Conservation (phyloP, 2,113 vertebrate species). For the Furnarius figulus region DNA sequence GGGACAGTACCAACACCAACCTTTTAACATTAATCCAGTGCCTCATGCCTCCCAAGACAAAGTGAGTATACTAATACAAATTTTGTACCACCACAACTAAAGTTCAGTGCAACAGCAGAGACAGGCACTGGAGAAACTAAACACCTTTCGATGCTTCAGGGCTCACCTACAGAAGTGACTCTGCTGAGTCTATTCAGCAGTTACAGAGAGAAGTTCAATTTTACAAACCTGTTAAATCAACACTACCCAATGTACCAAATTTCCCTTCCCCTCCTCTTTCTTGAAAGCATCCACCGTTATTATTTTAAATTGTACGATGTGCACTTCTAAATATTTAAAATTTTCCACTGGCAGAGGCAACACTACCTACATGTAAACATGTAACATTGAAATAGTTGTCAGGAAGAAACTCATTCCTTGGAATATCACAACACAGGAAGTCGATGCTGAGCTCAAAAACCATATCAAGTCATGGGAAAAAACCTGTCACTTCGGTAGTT, state of each 20-base stretch:
- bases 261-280: rapidly evolving
- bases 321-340: background rate
- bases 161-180: background rate
- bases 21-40: background rate
- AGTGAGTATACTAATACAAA: background rate
- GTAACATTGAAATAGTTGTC: background rate
- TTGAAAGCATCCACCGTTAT: background rate
- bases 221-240: background rate
- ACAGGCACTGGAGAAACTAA: background rate
- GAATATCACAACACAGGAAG: background rate
- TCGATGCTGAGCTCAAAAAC: background rate
- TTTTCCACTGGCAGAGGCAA: background rate
- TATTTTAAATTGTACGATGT: background rate
- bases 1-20: background rate
- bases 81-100: background rate
- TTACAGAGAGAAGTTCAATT: background rate
- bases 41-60: background rate
- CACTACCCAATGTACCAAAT: background rate
- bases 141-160: too few species aligned
- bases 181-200: background rate
- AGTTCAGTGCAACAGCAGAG: background rate
- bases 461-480: background rate
- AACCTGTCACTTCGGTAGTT: background rate
- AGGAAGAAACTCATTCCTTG: background rate
- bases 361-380: background rate